These are phyloP conservation scores for Bolinopsis microptera DNA, from an alignment of 37 sponge, comb jelly and placozoan genomes.

Conservation along the genomic window DNA sequence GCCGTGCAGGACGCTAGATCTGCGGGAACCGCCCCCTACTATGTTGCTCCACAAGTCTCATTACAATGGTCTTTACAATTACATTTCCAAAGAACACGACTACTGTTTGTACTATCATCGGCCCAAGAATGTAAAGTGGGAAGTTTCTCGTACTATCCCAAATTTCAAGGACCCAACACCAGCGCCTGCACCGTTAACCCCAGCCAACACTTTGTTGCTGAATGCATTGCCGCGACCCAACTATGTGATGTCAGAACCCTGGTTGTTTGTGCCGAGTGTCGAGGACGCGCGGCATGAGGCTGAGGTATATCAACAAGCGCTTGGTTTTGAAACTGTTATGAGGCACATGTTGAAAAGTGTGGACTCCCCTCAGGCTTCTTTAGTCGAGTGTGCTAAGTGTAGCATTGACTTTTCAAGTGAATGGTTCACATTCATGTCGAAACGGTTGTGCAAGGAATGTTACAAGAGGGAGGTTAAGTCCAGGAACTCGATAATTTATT, in stretches of 20 bases:
- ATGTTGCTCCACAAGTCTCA: slow-evolving; percentile 2
- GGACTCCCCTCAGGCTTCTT: neutral
- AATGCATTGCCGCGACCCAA: neutral
- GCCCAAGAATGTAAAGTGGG: neutral
- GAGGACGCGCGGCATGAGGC: neutral
- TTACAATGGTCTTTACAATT: neutral
- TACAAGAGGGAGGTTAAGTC: slow-evolving; percentile 31
- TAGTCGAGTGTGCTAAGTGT: slow-evolving; percentile 6
- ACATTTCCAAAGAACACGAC: slow-evolving; percentile 30
- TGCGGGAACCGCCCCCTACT: neutral
- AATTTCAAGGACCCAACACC: neutral
- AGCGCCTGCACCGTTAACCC: neutral
- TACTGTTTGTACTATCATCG: neutral
- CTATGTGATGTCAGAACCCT: slow-evolving; percentile 33
- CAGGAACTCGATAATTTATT: neutral
- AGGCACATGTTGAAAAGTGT: slow-evolving; percentile 5
- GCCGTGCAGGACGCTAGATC: neutral
- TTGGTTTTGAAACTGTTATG: slow-evolving; percentile 16
- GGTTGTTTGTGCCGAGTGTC: neutral
- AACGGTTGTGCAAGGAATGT: slow-evolving; percentile 20
- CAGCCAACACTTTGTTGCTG: neutral
- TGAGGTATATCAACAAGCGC: neutral
- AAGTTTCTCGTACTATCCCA: neutral
- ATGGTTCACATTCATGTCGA: slow-evolving; percentile 36
- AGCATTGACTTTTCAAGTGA: slow-evolving; percentile 30